Conservation (phyloP, 2,888 invertebrate genomes). For the Liopterus haemorrhoidalis region DNA sequence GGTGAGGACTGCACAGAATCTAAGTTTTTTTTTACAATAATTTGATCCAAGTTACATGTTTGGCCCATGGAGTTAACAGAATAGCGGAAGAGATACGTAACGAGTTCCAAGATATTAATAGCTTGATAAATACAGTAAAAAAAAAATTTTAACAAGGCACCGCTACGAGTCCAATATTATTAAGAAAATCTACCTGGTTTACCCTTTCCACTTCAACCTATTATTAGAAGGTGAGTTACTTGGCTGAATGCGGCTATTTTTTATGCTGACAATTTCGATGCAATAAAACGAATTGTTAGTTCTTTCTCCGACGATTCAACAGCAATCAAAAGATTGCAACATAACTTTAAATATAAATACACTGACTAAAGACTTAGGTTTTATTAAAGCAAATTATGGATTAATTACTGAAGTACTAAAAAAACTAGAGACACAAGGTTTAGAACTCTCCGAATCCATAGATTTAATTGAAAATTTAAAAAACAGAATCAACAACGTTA, state of each 20-base stretch:
- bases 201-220: no score
- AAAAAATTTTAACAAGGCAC: no score
- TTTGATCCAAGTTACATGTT: no score
- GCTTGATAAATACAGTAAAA: no score
- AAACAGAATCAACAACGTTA: constrained; percentile 1
- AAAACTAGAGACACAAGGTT: constrained; percentile 6
- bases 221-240: no score
- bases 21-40: no score
- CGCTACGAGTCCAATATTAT: no score
- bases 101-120: no score
- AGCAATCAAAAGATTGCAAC: constrained; percentile 4
- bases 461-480: constrained; percentile 1
- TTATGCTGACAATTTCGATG: constrained; percentile 1
- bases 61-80: no score
- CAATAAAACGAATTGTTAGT: constrained; percentile 3
- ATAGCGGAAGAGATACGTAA: no score
- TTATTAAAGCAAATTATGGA: constrained; percentile 4
- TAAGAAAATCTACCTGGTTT: no score
- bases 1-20: constrained; percentile 1
- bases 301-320: background rate
- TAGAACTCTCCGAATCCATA: constrained; percentile 6
- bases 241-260: no score
- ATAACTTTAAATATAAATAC: background rate
- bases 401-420: background rate
- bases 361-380: background rate